A percentile compares a stretch with the other conserved stretches of the same genome.
Conservation (phyloP, 2,113 vertebrate species). For the Taurulus bubalis region DNA sequence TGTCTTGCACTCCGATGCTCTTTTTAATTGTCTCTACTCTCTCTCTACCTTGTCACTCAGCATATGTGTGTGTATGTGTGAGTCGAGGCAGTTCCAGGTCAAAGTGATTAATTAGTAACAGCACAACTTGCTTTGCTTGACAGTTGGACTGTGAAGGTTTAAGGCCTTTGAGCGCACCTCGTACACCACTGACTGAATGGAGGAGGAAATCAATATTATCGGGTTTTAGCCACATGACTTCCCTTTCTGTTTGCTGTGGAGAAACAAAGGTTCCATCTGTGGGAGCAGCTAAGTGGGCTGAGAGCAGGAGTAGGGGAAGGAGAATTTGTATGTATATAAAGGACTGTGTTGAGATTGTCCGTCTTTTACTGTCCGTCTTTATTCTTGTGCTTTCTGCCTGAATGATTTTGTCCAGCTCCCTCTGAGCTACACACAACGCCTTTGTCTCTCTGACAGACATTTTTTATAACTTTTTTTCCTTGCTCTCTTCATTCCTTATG, state of each 20-base stretch:
- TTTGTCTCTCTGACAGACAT: not conserved
- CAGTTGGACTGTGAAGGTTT: slow-evolving; percentile 40
- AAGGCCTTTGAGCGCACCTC: slow-evolving; percentile 34
- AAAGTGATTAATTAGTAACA: slow-evolving; percentile 70
- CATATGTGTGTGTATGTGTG: slow-evolving; percentile 16
- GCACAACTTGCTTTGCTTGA: slow-evolving; percentile 40
- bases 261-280: slow-evolving; percentile 31
- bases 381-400: slow-evolving; percentile 14
- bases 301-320: not conserved
- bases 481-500: slow-evolving; percentile 9
- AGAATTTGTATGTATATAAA: not conserved
- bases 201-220: slow-evolving; percentile 47
- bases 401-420: not conserved
- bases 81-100: slow-evolving; percentile 33
- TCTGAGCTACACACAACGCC: slow-evolving; percentile 2
- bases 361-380: not conserved
- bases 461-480: not conserved
- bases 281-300: slow-evolving; percentile 11
- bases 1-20: slow-evolving; percentile 30
- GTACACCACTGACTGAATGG: not conserved
- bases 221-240: slow-evolving; percentile 8
- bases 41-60: slow-evolving; percentile 49
- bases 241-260: slow-evolving; percentile 19
- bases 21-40: slow-evolving; percentile 55
- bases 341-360: not conserved